These are phyloP conservation scores for Aselliscus stoliczkanus DNA, from an alignment of 2,797 vertebrate species.

Conservation along the genomic window DNA sequence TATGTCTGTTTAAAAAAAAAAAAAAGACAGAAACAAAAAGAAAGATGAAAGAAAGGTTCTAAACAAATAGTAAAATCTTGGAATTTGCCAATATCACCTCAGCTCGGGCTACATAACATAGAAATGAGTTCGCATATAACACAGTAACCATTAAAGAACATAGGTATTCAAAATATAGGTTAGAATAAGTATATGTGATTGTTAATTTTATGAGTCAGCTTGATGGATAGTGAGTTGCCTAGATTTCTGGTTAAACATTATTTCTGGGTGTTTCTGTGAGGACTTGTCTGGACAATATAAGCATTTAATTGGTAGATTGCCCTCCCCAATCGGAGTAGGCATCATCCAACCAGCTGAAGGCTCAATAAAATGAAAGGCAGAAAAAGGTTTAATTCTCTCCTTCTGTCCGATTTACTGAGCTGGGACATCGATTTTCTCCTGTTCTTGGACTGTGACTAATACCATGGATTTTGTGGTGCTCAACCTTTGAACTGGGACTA, in stretches of 20 bases:
- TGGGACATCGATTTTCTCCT: not conserved
- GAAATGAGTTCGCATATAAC: not conserved
- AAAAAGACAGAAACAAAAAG: not conserved
- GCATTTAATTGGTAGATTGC: not conserved
- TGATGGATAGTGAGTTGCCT: not conserved
- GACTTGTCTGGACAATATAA: too few species aligned
- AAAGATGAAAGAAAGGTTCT: not conserved
- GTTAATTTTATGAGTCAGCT: not conserved
- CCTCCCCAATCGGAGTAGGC: not conserved
- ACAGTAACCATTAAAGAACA: not conserved
- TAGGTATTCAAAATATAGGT: not conserved
- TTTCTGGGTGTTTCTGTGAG: too few species aligned
- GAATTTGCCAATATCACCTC: not conserved
- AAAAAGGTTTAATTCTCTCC: not conserved
- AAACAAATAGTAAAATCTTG: not conserved
- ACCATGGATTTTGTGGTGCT: not conserved
- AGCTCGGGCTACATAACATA: not conserved
- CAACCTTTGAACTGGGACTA: not conserved
- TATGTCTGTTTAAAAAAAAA: not conserved
- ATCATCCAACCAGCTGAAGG: not conserved
- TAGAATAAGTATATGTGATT: not conserved
- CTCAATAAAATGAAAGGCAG: not conserved
- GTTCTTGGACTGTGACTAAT: not conserved
- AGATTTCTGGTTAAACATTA: too few species aligned
- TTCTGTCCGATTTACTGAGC: not conserved